A percentile compares a stretch with the other conserved stretches of the same genome.
phyloP scores from a whole-genome alignment of 1,140 invertebrate species.

The Carposina sasakii region DNA sequence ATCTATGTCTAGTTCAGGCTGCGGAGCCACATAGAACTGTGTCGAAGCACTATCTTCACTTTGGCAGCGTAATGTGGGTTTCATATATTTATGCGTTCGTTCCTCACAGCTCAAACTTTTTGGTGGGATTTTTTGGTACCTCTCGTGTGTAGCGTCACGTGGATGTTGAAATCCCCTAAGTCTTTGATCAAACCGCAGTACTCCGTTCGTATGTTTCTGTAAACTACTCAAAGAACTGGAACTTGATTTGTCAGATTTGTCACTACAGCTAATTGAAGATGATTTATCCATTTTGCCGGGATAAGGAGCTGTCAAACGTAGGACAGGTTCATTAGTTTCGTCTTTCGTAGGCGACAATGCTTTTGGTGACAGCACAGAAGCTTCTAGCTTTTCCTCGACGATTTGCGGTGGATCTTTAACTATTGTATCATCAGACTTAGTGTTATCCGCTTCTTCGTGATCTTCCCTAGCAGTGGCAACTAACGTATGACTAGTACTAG shows the following conservation, averaged over 20 bases:
- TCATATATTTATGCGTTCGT: slow-evolving; percentile 49
- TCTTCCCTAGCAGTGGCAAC: slow-evolving; percentile 70
- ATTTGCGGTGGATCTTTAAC: slow-evolving; percentile 30
- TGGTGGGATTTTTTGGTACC: slow-evolving; percentile 69
- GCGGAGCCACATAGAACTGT: slow-evolving; percentile 52
- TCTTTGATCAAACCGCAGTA: slow-evolving; percentile 57
- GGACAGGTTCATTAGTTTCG: slow-evolving; percentile 42
- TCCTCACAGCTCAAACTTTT: slow-evolving; percentile 71
- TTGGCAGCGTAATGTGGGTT: slow-evolving; percentile 68
- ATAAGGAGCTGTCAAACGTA: slow-evolving; percentile 49
- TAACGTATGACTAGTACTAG: slow-evolving; percentile 74
- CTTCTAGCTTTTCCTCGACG: slow-evolving; percentile 25
- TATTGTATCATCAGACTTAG: slow-evolving; percentile 44
- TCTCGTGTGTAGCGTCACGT: slow-evolving; percentile 48
- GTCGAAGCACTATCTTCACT: slow-evolving; percentile 73
- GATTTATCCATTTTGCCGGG: slow-evolving; percentile 54
- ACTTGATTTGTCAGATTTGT: slow-evolving; percentile 71
- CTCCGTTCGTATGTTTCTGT: slow-evolving; percentile 61
- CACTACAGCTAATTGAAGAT: slow-evolving; percentile 65
- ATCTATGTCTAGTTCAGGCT: slow-evolving; percentile 65
- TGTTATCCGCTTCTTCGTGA: slow-evolving; percentile 40
- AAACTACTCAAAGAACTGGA: slow-evolving; percentile 68
- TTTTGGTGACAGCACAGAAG: slow-evolving; percentile 23
- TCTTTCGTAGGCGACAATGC: slow-evolving; percentile 24
- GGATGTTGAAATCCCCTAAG: slow-evolving; percentile 44